Percentiles rank a stretch among this genome's conserved stretches.
Evolutionary conservation across 2,113 vertebrate genomes (phyloP).

Genomic region (Rhinichthys klamathensis): DNA sequence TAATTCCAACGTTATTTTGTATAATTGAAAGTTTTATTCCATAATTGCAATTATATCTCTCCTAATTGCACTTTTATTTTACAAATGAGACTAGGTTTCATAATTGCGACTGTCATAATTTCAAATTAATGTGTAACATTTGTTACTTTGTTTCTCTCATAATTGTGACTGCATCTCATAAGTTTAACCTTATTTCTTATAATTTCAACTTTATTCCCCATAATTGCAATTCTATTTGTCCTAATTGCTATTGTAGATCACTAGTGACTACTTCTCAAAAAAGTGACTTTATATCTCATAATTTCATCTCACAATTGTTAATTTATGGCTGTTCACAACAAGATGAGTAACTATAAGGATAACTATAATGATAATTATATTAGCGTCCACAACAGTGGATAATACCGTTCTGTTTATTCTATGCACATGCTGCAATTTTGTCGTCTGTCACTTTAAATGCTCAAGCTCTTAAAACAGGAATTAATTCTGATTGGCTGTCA

Average conservation of each 20-base stretch:
- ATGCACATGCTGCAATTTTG: too few species aligned
- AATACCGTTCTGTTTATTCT: too few species aligned
- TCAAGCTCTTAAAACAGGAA: too few species aligned
- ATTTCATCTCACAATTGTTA: neutral
- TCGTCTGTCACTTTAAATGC: too few species aligned
- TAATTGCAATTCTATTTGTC: neutral
- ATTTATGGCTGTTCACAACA: too few species aligned
- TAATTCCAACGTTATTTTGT: too few species aligned
- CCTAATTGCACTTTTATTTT: neutral
- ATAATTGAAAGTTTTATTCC: neutral
- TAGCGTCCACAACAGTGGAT: too few species aligned
- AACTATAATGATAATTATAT: too few species aligned
- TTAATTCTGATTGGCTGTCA: too few species aligned
- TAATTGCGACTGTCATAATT: neutral
- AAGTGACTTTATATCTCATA: neutral
- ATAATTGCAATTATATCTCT: neutral
- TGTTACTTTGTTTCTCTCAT: too few species aligned
- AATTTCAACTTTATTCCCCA: neutral
- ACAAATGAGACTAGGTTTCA: neutral
- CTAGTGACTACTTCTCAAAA: neutral
- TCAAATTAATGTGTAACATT: neutral
- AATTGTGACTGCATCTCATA: neutral
- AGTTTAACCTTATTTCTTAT: neutral
- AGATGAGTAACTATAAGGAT: too few species aligned
- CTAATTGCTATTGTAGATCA: neutral